Conservation (phyloP, 37 sponge, comb jelly and placozoan genomes). For the Aplysina aerophoba region DNA sequence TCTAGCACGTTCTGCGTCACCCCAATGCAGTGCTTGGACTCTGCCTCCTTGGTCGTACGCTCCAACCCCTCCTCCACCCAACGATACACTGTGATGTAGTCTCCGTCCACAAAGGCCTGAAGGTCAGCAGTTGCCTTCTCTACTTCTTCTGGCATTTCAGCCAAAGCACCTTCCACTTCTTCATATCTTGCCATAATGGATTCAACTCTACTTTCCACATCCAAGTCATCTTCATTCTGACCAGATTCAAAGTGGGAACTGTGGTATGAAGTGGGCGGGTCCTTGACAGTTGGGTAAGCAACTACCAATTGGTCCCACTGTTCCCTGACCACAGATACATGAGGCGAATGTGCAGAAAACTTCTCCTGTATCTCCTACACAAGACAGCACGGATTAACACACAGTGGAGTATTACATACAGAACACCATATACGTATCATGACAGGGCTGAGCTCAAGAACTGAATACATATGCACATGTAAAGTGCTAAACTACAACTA, state of each 20-base stretch:
- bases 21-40: constrained; percentile 33
- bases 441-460: too few relatives aligned
- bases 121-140: not conserved
- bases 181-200: not conserved
- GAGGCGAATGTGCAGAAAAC: not conserved
- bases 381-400: too few relatives aligned
- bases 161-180: not conserved
- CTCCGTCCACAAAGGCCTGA: not conserved
- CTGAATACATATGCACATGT: too few relatives aligned
- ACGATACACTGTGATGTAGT: not conserved
- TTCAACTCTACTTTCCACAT: too few relatives aligned
- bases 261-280: not conserved
- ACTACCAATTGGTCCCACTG: not conserved
- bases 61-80: not conserved
- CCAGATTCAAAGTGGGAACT: too few relatives aligned
- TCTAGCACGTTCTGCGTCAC: constrained; percentile 27
- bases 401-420: too few relatives aligned
- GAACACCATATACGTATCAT: too few relatives aligned
- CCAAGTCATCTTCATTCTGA: too few relatives aligned
- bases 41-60: not conserved
- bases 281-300: not conserved
- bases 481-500: too few relatives aligned
- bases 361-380: not conserved
- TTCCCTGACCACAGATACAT: not conserved
- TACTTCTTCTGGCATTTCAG: not conserved